These are phyloP conservation scores for Orbicella faveolata DNA, from an alignment of 64 coral and sea anemone genomes.

Conservation along the genomic window DNA sequence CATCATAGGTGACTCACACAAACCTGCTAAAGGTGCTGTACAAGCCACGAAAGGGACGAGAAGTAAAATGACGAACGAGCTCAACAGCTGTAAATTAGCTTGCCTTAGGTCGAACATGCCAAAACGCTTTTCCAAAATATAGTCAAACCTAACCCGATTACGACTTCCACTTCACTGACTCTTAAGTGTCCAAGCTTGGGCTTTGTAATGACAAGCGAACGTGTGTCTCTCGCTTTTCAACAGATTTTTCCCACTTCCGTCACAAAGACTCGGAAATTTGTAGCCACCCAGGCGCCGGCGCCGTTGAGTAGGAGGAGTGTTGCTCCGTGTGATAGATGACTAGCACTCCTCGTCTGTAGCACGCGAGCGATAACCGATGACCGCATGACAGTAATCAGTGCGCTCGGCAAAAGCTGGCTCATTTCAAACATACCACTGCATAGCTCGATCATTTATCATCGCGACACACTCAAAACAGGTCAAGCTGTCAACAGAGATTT, in stretches of 20 bases:
- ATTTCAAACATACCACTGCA: conserved; percentile 28
- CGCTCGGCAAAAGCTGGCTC: not conserved
- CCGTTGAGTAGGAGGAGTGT: not conserved
- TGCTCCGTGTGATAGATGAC: conserved; percentile 7
- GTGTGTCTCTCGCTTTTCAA: conserved; percentile 48
- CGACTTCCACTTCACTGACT: conserved; percentile 26
- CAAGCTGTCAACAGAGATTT: conserved; percentile 44
- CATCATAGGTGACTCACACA: not conserved
- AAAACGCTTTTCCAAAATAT: conserved; percentile 12
- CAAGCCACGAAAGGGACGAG: not conserved
- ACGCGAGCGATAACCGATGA: conserved; percentile 41
- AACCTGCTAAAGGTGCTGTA: not conserved
- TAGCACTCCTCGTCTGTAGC: not conserved
- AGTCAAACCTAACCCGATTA: conserved; percentile 45
- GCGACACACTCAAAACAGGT: conserved; percentile 2
- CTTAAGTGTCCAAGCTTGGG: conserved; percentile 35
- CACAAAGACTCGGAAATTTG: conserved; percentile 43
- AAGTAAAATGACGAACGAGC: conserved; percentile 21
- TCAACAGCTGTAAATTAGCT: conserved; percentile 17
- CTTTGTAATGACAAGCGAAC: conserved; percentile 44
- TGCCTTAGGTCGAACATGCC: conserved; percentile 12
- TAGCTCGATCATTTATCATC: conserved; percentile 28
- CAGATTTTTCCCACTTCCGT: conserved; percentile 49
- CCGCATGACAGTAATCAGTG: conserved; percentile 39
- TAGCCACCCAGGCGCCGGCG: conserved; percentile 22